Evolutionary conservation across 1,140 invertebrate species (phyloP).

Genomic region (Pseudobourletiella spinata): DNA sequence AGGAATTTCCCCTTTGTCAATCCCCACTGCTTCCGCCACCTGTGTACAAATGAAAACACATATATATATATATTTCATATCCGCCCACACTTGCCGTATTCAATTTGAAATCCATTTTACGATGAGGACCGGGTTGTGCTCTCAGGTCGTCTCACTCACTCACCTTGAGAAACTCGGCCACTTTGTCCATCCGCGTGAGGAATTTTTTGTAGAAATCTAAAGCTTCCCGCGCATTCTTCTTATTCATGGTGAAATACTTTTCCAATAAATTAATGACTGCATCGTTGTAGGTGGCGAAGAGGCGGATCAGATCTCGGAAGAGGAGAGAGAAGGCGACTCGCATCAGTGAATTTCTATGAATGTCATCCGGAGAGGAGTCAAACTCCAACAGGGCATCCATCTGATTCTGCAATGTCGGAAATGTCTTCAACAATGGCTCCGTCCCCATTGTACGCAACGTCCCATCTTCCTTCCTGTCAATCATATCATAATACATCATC

Average conservation of each 20-base stretch:
- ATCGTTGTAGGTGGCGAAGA: slow-evolving; percentile 99
- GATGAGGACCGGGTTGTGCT: no score
- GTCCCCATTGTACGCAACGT: slow-evolving; percentile 92
- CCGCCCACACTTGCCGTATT: no score
- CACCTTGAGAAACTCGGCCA: slow-evolving; percentile 96
- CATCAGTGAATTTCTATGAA: slow-evolving; percentile 90
- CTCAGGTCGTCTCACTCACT: slow-evolving; percentile 60
- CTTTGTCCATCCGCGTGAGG: slow-evolving; percentile 95
- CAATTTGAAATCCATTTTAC: no score
- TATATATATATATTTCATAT: no score
- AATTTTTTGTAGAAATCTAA: slow-evolving; percentile 99
- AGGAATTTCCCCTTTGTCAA: slow-evolving; percentile 98
- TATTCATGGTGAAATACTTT: slow-evolving; percentile 99
- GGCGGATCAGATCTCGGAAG: slow-evolving; percentile 94
- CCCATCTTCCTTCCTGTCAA: slow-evolving; percentile 84
- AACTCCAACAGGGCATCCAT: slow-evolving; percentile 93
- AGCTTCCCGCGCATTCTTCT: slow-evolving; percentile 80
- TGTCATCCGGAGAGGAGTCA: slow-evolving; percentile 92
- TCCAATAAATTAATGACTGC: slow-evolving; percentile 98
- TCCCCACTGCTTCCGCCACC: slow-evolving; percentile 70
- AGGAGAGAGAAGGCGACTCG: slow-evolving; percentile 97
- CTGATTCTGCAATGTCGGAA: slow-evolving; percentile 90
- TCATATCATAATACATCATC: no score
- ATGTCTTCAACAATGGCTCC: slow-evolving; percentile 92
- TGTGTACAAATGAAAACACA: slow-evolving; percentile 41